A percentile compares a stretch with the other conserved stretches of the same genome.
Conservation (phyloP, 2,113 vertebrate species). For the Ceuthmochares aereus region DNA sequence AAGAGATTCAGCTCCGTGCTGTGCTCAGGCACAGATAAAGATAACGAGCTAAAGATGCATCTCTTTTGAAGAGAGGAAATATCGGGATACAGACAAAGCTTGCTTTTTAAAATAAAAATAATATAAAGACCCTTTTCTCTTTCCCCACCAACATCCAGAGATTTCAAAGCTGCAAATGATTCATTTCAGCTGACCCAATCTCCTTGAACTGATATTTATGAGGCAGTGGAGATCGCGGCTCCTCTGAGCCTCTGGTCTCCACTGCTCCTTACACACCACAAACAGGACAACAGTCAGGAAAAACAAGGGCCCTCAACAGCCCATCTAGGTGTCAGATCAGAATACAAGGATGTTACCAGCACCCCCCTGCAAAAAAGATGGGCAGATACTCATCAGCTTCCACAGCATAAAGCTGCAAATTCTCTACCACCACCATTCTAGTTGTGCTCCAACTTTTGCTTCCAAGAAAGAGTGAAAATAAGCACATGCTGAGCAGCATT, state of each 20-base stretch:
- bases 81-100: not conserved
- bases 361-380: not conserved
- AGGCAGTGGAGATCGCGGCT: not conserved
- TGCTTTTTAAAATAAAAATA: not conserved
- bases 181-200: not conserved
- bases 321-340: not conserved
- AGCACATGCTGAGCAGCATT: not conserved
- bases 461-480: not conserved
- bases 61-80: not conserved
- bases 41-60: not conserved
- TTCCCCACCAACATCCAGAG: not conserved
- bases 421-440: not conserved
- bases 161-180: not conserved
- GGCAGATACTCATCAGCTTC: not conserved
- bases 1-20: not conserved
- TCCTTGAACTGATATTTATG: not conserved
- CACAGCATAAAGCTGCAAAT: not conserved
- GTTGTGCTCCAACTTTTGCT: not conserved
- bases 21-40: not conserved
- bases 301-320: fast-evolving
- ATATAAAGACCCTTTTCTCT: not conserved
- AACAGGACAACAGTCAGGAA: not conserved
- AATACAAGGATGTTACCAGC: not conserved
- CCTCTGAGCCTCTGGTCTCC: not conserved
- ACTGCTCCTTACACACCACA: not conserved